A percentile compares a stretch with the other conserved stretches of the same genome.
Evolutionary conservation across 2,888 invertebrate genomes (phyloP).

Genomic region (Anoncus sp.): DNA sequence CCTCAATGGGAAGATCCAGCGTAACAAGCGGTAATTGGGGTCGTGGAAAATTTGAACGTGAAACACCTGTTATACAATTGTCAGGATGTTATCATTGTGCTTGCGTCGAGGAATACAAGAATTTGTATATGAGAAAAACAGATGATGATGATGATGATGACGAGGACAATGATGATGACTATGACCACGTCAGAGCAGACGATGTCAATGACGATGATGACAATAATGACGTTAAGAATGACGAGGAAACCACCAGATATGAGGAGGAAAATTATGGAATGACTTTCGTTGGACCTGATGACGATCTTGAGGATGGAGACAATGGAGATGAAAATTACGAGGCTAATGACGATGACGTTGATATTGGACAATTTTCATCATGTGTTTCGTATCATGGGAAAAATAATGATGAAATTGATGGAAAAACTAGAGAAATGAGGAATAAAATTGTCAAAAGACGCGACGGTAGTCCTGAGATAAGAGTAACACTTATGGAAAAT

Average conservation of each 20-base stretch:
- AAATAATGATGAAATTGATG: constrained; percentile 83
- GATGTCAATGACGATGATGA: constrained; percentile 4
- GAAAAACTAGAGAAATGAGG: constrained; percentile 64
- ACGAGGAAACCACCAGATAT: constrained; percentile 14
- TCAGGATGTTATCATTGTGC: constrained; percentile 91
- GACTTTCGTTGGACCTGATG: constrained; percentile 57
- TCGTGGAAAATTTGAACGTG: constrained; percentile 79
- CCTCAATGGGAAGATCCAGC: constrained; percentile 52
- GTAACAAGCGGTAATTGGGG: constrained; percentile 75
- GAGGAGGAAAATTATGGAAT: constrained; percentile 5
- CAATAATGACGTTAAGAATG: constrained; percentile 1
- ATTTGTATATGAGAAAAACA: constrained; percentile 83
- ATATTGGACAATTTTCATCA: no score
- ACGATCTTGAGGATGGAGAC: constrained; percentile 62
- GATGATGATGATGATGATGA: constrained; percentile 52
- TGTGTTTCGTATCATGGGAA: constrained; percentile 77
- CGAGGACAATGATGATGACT: background rate
- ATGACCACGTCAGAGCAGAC: background rate
- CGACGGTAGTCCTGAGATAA: constrained; percentile 62
- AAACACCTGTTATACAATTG: constrained; percentile 87
- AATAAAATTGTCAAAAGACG: constrained; percentile 46
- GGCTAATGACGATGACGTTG: constrained; percentile 64
- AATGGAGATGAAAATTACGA: constrained; percentile 63
- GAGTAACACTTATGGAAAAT: constrained; percentile 58
- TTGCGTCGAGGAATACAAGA: constrained; percentile 90